A percentile compares a stretch with the other conserved stretches of the same genome.
Conservation (phyloP, 2,888 invertebrate genomes). For the Timema cristinae region DNA sequence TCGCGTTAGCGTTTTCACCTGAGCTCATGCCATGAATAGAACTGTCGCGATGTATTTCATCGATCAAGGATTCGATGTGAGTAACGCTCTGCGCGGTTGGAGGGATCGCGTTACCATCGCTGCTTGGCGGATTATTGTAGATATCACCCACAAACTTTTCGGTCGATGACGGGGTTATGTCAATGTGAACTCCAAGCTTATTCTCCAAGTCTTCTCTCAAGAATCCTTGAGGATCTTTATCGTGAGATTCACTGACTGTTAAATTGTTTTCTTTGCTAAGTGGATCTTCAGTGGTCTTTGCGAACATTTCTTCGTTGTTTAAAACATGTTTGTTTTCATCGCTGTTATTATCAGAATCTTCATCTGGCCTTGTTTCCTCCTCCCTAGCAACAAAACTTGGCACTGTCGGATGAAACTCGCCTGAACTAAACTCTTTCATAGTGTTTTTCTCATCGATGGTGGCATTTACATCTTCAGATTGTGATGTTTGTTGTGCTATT, state of each 20-base stretch:
- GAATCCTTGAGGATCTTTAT: constrained; percentile 18
- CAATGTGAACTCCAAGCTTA: constrained; percentile 17
- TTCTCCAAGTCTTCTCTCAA: constrained; percentile 23
- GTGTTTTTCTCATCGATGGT: no score
- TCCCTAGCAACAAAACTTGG: no score
- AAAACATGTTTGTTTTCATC: no score
- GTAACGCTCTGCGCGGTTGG: constrained; percentile 20
- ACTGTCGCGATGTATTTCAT: background rate
- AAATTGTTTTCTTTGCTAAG: background rate
- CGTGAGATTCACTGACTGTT: background rate
- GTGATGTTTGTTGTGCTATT: no score
- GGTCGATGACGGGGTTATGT: background rate
- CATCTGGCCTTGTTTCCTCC: no score
- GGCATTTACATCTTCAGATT: no score
- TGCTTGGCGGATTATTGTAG: constrained; percentile 18
- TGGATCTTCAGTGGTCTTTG: no score
- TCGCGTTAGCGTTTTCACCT: background rate
- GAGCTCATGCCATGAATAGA: background rate
- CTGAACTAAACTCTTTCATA: no score
- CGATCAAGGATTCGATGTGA: constrained; percentile 9
- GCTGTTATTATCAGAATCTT: no score
- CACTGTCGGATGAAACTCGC: no score
- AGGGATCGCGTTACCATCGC: constrained; percentile 20
- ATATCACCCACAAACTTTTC: constrained; percentile 15
- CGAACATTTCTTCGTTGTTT: no score